Evolutionary conservation across 2,888 invertebrate species (phyloP).

Genomic region (Apodemia mormo): DNA sequence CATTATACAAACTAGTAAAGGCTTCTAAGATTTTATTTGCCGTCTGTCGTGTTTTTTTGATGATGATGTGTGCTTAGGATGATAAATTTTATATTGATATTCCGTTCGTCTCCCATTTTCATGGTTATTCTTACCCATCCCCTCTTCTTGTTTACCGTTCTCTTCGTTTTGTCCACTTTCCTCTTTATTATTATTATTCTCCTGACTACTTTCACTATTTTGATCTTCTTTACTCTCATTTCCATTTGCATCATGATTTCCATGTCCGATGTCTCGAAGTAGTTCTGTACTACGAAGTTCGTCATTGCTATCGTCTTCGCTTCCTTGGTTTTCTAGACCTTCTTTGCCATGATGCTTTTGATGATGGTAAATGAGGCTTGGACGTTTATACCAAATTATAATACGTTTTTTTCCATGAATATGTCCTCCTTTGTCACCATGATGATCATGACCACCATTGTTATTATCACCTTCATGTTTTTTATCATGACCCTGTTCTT

Average conservation of each 20-base stretch:
- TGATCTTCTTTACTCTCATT: too few species aligned
- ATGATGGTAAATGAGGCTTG: too few species aligned
- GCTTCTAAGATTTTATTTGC: not conserved
- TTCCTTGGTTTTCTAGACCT: too few species aligned
- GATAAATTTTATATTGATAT: constrained; percentile 34
- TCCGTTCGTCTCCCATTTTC: constrained; percentile 22
- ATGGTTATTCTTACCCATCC: not conserved
- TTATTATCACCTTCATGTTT: not conserved
- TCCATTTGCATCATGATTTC: too few species aligned
- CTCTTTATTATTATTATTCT: constrained; percentile 10
- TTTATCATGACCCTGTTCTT: constrained; percentile 12
- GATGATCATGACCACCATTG: too few species aligned
- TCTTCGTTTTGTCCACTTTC: not conserved
- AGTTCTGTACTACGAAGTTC: too few species aligned
- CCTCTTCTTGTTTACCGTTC: not conserved
- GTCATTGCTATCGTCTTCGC: too few species aligned
- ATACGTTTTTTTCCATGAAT: too few species aligned
- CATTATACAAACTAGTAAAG: not conserved
- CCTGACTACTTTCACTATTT: not conserved
- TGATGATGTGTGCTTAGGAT: constrained; percentile 29
- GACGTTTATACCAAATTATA: too few species aligned
- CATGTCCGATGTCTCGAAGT: too few species aligned
- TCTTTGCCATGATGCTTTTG: too few species aligned
- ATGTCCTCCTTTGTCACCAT: too few species aligned
- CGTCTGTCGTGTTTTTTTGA: not conserved